Conservation (phyloP, 1,140 invertebrate species). For the Anadara kagoshimensis region DNA sequence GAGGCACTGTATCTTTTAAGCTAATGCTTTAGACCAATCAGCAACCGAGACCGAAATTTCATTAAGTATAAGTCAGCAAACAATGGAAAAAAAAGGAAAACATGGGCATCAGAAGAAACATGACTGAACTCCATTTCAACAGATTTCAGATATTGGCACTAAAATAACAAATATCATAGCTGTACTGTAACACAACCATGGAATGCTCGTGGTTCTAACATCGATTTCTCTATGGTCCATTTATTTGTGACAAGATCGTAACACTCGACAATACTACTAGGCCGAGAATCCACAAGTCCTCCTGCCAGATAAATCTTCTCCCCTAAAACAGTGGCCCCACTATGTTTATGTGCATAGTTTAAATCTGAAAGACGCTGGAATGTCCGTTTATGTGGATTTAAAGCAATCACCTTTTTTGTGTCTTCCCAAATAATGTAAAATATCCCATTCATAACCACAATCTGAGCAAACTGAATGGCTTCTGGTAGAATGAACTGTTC, state of each 20-base stretch:
- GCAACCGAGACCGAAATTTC: no score
- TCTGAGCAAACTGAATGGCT: constrained; percentile 66
- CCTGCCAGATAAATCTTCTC: constrained; percentile 88
- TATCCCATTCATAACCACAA: constrained; percentile 64
- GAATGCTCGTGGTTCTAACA: constrained; percentile 58
- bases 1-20: no score
- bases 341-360: constrained; percentile 58
- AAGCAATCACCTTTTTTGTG: constrained; percentile 67
- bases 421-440: constrained; percentile 74
- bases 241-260: constrained; percentile 86
- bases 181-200: constrained; percentile 68
- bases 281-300: constrained; percentile 78
- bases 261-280: constrained; percentile 81
- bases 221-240: constrained; percentile 78
- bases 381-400: constrained; percentile 68
- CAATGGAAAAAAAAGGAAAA: no score
- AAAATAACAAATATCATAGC: constrained; percentile 44
- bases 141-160: background rate
- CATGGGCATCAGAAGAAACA: no score
- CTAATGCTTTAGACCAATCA: no score
- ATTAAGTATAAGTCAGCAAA: no score
- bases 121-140: no score
- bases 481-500: constrained; percentile 71
- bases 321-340: constrained; percentile 86
- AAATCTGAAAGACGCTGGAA: constrained; percentile 65